Evolutionary conservation across 1,140 invertebrate genomes (phyloP).

Genomic region (Hetaerina americana): DNA sequence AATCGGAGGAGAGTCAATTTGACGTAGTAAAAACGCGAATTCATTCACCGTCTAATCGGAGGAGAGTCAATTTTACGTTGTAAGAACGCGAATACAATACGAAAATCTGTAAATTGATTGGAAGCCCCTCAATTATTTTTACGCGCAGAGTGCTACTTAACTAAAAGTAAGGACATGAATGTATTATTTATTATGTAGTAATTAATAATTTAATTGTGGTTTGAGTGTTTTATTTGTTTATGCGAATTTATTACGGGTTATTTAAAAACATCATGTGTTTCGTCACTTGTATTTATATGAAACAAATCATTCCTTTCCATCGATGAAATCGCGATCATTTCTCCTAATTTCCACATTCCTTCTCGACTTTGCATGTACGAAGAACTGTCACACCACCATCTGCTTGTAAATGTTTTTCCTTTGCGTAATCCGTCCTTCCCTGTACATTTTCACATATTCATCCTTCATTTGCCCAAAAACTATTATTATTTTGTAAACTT

Average conservation of each 20-base stretch:
- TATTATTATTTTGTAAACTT: background rate
- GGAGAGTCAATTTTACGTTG: background rate
- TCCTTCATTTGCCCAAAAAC: background rate
- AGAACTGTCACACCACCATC: background rate
- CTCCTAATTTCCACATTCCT: background rate
- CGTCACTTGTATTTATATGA: background rate
- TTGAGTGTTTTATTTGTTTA: slow-evolving; percentile 1
- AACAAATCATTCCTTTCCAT: background rate
- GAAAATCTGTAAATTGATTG: background rate
- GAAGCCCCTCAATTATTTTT: background rate
- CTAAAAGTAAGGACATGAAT: background rate
- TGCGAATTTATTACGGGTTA: background rate
- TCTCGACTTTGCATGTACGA: background rate
- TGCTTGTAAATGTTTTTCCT: background rate
- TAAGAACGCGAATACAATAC: background rate
- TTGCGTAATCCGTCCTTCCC: background rate
- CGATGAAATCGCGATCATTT: background rate
- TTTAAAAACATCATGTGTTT: background rate
- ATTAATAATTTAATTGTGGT: background rate
- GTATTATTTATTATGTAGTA: background rate
- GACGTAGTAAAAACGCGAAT: background rate
- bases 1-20: background rate
- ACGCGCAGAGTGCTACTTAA: background rate
- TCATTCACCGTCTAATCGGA: too few species aligned
- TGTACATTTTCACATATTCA: background rate